Conservation (phyloP, 2,888 invertebrate species). For the Napeogenes inachia region DNA sequence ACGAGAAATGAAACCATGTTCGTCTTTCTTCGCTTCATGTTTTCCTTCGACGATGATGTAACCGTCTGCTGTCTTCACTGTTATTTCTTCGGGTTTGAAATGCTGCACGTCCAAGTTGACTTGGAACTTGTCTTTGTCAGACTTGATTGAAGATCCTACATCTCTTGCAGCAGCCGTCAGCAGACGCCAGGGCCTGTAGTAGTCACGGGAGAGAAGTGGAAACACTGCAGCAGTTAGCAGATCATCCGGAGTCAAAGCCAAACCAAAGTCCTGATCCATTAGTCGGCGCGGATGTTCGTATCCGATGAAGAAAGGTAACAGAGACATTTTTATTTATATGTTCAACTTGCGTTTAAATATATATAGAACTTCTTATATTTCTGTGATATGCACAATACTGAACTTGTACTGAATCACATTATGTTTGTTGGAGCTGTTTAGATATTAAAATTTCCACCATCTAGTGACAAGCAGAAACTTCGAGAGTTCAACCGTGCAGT, state of each 20-base stretch:
- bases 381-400: too few relatives aligned
- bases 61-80: slow-evolving; percentile 83
- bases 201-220: slow-evolving; percentile 46
- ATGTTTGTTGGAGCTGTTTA: too few relatives aligned
- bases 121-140: slow-evolving; percentile 79
- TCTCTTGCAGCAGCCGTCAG: slow-evolving; percentile 61
- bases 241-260: slow-evolving; percentile 59
- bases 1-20: slow-evolving; percentile 83
- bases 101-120: slow-evolving; percentile 85
- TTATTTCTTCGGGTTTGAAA: slow-evolving; percentile 84
- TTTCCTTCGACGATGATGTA: slow-evolving; percentile 83
- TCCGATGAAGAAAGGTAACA: slow-evolving; percentile 47
- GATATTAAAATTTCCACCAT: too few relatives aligned
- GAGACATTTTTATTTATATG: slow-evolving; percentile 42
- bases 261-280: slow-evolving; percentile 59
- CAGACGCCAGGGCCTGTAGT: slow-evolving; percentile 55
- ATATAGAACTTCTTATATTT: too few relatives aligned
- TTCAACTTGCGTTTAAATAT: too few relatives aligned
- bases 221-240: slow-evolving; percentile 43
- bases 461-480: too few relatives aligned
- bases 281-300: slow-evolving; percentile 42
- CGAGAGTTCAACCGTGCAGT: too few relatives aligned
- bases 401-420: too few relatives aligned
- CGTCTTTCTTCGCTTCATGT: slow-evolving; percentile 85
- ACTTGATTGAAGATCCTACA: slow-evolving; percentile 67